Base-by-base conservation (phyloP, 2,888 invertebrate genomes). In the Drosophila eohydei region DNA sequence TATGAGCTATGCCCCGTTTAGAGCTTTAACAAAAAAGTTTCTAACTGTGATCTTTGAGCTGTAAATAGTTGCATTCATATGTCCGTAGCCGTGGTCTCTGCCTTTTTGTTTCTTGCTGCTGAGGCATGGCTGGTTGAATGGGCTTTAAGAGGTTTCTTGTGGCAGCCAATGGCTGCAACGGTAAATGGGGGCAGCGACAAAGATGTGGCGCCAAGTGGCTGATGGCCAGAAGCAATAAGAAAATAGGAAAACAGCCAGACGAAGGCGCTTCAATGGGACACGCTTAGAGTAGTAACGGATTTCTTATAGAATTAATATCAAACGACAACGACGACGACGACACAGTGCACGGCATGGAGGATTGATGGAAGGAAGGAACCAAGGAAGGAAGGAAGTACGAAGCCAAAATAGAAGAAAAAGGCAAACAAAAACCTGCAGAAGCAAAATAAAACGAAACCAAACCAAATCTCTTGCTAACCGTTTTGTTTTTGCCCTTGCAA, bases 301-400 rank as follows among this genome's bases (percentile, higher is more conserved):
- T 89, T 88, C 88, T 79, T 78, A 89, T 87, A 79, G 88, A 88
- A 89, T 87, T 89, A 89, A 85, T 87, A 87, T 89, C 79, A 83
- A 83, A 66, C 74, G 69, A 21, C 21, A 21, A 21, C 21, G 21
- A 21, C 21, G 21, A 21, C 21, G 21, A 76, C 70, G 71, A 71
- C 58, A 66, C 63, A 63, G 68, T 52, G 44, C 38, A 48, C 52
- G 50, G 36, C 26, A 34, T 36, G 28, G 16, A 32, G 26, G 28
- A 57, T 34, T 36, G 38, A 50, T 55, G 65, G 16, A 41, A 34
- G 64, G 59, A 46, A 41, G 43, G 52, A 66, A 28, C 38, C 7
- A 40, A 62, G 44, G 41, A 26, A 54, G 57, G 50, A 66, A 40
- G 36, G 62, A 59, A 63, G 43, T 32, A 63, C 26, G 11, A 40